Evolutionary conservation across 2,888 invertebrate species (phyloP).

Genomic region (Ormyrus rosae): DNA sequence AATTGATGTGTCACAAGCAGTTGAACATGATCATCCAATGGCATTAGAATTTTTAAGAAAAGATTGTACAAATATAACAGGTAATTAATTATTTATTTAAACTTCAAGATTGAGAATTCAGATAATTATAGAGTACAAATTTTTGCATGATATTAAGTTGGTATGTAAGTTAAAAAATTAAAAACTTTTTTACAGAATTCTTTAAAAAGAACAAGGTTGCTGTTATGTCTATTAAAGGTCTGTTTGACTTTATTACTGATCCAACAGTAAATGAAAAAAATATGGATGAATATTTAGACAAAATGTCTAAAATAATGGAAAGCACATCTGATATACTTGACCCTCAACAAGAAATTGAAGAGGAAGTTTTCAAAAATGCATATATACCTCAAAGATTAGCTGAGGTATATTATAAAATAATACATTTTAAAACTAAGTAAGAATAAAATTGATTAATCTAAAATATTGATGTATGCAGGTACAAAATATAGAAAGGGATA

Average conservation of each 20-base stretch:
- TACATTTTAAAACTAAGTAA: constrained; percentile 11
- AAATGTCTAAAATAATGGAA: constrained; percentile 82
- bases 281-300: constrained; percentile 88
- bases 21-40: constrained; percentile 98
- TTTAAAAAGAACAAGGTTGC: constrained; percentile 93
- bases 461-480: constrained; percentile 77
- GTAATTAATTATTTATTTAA: constrained; percentile 66
- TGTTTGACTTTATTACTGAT: constrained; percentile 98
- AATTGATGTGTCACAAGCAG: constrained; percentile 98
- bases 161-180: too few species aligned
- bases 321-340: constrained; percentile 80
- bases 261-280: constrained; percentile 88
- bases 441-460: constrained; percentile 12
- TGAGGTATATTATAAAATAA: constrained; percentile 80
- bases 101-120: not conserved
- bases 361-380: constrained; percentile 94
- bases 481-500: constrained; percentile 90
- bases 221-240: constrained; percentile 92
- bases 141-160: too few species aligned
- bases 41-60: constrained; percentile 95
- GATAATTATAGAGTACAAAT: not conserved
- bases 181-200: constrained; percentile 80
- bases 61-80: constrained; percentile 94
- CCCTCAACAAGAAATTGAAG: constrained; percentile 86
- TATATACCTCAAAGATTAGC: constrained; percentile 95